Conservation (phyloP, 2,888 invertebrate genomes). For the Euspilapteryx auroguttella region DNA sequence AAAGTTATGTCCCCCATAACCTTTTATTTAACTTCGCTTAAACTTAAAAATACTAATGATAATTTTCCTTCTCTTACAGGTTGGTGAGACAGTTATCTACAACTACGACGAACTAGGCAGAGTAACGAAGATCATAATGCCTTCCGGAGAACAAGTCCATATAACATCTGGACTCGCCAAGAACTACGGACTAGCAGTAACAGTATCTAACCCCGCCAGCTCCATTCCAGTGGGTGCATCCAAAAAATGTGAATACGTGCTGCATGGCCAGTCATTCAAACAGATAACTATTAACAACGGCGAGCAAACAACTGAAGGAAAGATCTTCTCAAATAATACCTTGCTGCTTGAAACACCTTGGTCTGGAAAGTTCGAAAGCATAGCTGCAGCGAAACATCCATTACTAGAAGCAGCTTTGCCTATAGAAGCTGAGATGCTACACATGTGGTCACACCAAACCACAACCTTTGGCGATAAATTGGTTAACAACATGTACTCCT, state of each 20-base stretch:
- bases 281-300: constrained; percentile 71
- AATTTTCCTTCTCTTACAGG: constrained; percentile 42
- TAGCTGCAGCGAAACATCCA: constrained; percentile 81
- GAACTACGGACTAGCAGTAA: constrained; percentile 75
- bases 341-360: constrained; percentile 74
- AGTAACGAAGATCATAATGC: constrained; percentile 81
- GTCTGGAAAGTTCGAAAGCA: constrained; percentile 73
- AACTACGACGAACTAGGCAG: constrained; percentile 89
- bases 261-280: constrained; percentile 67
- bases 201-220: constrained; percentile 63
- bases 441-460: constrained; percentile 85
- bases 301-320: constrained; percentile 72
- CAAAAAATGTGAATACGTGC: constrained; percentile 61
- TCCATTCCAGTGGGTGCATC: constrained; percentile 56
- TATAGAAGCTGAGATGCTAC: constrained; percentile 87
- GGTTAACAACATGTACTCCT: constrained; percentile 77
- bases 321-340: constrained; percentile 78
- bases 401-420: constrained; percentile 80
- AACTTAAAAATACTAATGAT: too few relatives aligned
- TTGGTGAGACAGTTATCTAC: constrained; percentile 86
- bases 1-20: too few relatives aligned
- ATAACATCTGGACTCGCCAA: constrained; percentile 77
- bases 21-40: too few relatives aligned
- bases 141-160: constrained; percentile 87
- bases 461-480: constrained; percentile 76